Evolutionary conservation across 2,113 vertebrate genomes (phyloP), one percentile per base, ranked within the genome.

Genomic region (Psophia crepitans): DNA sequence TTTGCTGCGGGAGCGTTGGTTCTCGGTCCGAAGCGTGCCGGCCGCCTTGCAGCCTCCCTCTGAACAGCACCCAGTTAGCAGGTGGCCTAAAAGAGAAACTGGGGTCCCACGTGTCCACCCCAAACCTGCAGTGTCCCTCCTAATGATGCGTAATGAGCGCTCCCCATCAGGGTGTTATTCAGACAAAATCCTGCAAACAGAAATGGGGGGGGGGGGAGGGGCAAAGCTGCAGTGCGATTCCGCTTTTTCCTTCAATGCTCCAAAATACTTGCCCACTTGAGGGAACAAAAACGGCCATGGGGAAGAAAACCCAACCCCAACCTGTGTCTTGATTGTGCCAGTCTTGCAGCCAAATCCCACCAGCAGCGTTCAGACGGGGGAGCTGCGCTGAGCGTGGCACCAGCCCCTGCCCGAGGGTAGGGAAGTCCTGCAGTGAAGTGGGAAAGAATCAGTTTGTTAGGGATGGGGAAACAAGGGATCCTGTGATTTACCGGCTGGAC

Each of bases 1-100:
- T 17, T 14, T 11, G 1, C 17, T 54, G 35, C 69, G 37, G 70
- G 41, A 66, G 4, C 1, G 0, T 6, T 3, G 26, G 43, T 37
- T 69, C 30, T 12, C 24, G 3, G 5, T 15, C 65, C 37, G 60
- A 35, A 71, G 46, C 0, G 11, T 17, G 46, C 28, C 19, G 14
- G 80, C 27, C 30, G 7, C 46, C 13, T 21, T 15, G 43, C 49
- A 69, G 68, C 4, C 73, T 85, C 37, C 33, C 71, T 61, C 53
- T 51, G 48, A 78, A 17, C 19, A 5, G 33, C 4, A 26, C 60
- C 61, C 54, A 4, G 1, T 30, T 32, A 58, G 48, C 83, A 80
- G 39, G 19, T 65, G 70, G 63, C 27, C 49, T 30, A 39, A 57
- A 44, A 71, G 33, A 28, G 56, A 46, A 33, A 1, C 7, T 0